Conservation (phyloP, 2,113 vertebrate genomes). For the Lutjanus erythropterus region DNA sequence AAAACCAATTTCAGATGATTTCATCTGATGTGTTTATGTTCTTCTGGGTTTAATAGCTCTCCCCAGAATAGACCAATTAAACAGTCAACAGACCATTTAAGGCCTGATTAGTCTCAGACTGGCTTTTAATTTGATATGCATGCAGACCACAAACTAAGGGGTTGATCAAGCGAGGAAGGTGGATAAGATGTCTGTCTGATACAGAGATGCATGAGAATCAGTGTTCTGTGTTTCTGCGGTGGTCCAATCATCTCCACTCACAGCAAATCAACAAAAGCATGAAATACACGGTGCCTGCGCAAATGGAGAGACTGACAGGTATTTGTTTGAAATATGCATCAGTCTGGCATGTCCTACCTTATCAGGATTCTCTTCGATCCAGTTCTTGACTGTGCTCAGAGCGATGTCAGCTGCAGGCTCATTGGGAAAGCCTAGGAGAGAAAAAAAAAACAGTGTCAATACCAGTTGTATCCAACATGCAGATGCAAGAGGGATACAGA, state of each 20-base stretch:
- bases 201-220: slow-evolving; percentile 50
- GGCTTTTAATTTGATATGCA: slow-evolving; percentile 81
- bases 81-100: slow-evolving; percentile 80
- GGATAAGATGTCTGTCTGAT: slow-evolving; percentile 51
- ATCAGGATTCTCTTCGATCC: slow-evolving; percentile 91
- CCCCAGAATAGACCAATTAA: slow-evolving; percentile 70
- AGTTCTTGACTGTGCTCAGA: slow-evolving; percentile 91
- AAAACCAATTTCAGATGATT: slow-evolving; percentile 67
- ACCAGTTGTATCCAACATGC: slow-evolving; percentile 52
- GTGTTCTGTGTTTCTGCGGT: slow-evolving; percentile 39
- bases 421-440: slow-evolving; percentile 92
- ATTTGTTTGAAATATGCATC: slow-evolving; percentile 27
- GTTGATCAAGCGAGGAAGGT: slow-evolving; percentile 66
- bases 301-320: slow-evolving; percentile 23
- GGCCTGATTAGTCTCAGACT: slow-evolving; percentile 77
- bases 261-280: slow-evolving; percentile 14
- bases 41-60: slow-evolving; percentile 55
- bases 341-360: slow-evolving; percentile 86
- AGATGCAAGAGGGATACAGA: slow-evolving; percentile 49
- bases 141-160: slow-evolving; percentile 61
- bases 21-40: slow-evolving; percentile 65
- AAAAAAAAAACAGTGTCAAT: slow-evolving; percentile 59
- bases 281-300: slow-evolving; percentile 4
- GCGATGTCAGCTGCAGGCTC: slow-evolving; percentile 95
- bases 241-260: slow-evolving; percentile 47